These are phyloP conservation scores for Rhamphomyia laevipes DNA, from an alignment of 2,888 invertebrate genomes.

Conservation along the genomic window DNA sequence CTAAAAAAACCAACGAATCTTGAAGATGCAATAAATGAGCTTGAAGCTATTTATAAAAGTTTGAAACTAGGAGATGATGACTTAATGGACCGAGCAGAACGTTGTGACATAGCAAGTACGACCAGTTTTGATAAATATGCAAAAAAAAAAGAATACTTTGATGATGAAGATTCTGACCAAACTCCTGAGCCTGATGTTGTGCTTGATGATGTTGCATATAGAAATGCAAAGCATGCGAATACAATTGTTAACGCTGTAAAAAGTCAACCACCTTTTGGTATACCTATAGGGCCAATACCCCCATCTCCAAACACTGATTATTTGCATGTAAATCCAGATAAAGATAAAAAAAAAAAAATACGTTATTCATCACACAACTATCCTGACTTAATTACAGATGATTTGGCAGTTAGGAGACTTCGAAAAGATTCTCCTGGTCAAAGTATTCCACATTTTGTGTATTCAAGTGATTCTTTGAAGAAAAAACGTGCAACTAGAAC, in stretches of 20 bases:
- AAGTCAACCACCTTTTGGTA: constrained; percentile 83
- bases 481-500: constrained; percentile 74
- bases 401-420: constrained; percentile 72
- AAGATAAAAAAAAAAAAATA: constrained; percentile 42
- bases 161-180: constrained; percentile 41
- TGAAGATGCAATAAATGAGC: constrained; percentile 77
- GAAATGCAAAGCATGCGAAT: constrained; percentile 68
- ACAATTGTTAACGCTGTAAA: constrained; percentile 58
- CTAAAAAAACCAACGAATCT: constrained; percentile 59
- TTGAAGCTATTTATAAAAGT: constrained; percentile 85
- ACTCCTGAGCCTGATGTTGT: constrained; percentile 70
- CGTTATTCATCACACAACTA: constrained; percentile 15
- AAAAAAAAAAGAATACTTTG: constrained; percentile 45
- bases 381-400: constrained; percentile 77
- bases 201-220: constrained; percentile 72
- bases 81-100: constrained; percentile 65
- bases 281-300: constrained; percentile 73
- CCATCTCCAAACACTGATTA: constrained; percentile 75
- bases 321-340: constrained; percentile 61
- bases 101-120: constrained; percentile 44
- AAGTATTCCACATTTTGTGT: constrained; percentile 22
- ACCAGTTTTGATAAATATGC: constrained; percentile 35
- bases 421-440: constrained; percentile 56
- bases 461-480: constrained; percentile 41
- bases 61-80: constrained; percentile 75